Percentiles rank a stretch among this genome's conserved stretches.
These are phyloP conservation scores for Nymphalis urticae DNA, from an alignment of 2,888 invertebrate species.

Conservation along the genomic window DNA sequence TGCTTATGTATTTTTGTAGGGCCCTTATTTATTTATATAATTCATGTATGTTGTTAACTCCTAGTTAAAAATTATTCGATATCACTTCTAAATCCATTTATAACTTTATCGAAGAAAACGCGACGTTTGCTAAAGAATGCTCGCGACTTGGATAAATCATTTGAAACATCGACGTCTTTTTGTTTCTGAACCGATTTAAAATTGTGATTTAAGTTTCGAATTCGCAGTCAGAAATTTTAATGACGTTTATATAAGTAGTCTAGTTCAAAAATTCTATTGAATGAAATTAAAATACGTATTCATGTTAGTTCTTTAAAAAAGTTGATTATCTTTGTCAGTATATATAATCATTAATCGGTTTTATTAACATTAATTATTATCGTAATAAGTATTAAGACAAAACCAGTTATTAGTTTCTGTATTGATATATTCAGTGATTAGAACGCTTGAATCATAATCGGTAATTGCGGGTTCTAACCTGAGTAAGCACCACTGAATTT, in stretches of 20 bases:
- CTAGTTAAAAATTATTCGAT: background rate
- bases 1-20: no score
- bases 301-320: no score
- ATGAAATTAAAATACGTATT: background rate
- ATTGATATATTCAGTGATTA: no score
- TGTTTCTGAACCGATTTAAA: conserved; percentile 1
- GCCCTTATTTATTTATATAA: no score
- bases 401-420: no score
- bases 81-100: conserved; percentile 4
- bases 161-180: background rate
- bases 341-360: no score
- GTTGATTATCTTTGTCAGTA: no score
- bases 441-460: no score
- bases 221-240: background rate
- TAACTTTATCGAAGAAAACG: conserved; percentile 2
- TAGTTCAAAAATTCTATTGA: background rate
- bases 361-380: no score
- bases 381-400: no score
- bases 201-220: conserved; percentile 3
- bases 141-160: conserved; percentile 6
- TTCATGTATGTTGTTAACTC: background rate
- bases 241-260: background rate
- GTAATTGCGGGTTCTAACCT: no score
- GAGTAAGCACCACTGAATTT: no score
- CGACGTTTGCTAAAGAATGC: conserved; percentile 9